A percentile compares a stretch with the other conserved stretches of the same genome.
phyloP scores from a whole-genome alignment of 2,113 vertebrate species.

The Desmodus rotundus region DNA sequence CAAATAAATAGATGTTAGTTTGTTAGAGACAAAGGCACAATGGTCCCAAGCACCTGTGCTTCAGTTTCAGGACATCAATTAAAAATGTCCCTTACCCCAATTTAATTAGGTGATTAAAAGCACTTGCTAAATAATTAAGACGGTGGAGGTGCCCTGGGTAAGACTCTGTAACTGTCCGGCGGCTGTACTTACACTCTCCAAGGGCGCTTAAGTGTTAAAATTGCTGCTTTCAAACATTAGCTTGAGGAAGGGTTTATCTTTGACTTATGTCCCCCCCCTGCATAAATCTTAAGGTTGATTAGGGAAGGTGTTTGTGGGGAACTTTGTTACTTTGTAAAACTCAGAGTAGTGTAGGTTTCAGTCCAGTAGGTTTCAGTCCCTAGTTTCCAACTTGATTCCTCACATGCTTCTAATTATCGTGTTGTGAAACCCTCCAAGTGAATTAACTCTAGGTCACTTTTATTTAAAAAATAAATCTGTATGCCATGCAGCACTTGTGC shows the following conservation, averaged over 20 bases:
- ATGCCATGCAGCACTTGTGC: neutral
- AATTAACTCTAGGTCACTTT: neutral
- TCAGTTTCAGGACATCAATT: neutral
- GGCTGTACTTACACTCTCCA: neutral
- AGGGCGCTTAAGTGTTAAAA: neutral
- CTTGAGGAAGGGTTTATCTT: neutral
- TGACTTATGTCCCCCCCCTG: neutral
- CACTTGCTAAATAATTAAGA: neutral
- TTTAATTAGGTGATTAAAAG: neutral
- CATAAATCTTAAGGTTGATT: neutral
- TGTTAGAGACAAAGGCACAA: neutral
- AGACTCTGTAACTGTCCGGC: neutral
- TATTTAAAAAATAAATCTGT: neutral
- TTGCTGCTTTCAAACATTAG: neutral
- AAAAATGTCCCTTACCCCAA: neutral
- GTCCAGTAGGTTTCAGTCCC: neutral
- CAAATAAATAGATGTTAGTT: neutral
- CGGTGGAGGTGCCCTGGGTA: neutral
- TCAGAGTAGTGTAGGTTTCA: rapidly evolving
- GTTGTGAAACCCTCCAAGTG: neutral
- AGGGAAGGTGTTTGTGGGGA: neutral
- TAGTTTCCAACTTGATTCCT: neutral
- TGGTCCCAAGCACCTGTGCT: neutral
- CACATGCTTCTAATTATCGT: neutral
- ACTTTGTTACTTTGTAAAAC: neutral